phyloP scores from a whole-genome alignment of 2,797 vertebrate genomes.

The Ctenosaura bakeri region DNA sequence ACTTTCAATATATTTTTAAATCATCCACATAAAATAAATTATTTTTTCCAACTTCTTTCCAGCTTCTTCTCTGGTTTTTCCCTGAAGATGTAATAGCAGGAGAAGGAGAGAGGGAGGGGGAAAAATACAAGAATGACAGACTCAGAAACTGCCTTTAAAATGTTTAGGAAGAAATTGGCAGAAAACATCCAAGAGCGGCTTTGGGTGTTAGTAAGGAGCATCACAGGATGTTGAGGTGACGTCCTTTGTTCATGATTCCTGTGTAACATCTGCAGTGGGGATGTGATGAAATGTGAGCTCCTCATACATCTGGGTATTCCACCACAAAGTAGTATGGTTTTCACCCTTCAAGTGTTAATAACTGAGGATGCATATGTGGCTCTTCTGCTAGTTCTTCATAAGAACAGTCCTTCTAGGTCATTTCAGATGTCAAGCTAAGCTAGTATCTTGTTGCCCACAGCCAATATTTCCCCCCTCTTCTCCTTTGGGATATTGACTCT shows the following conservation, averaged over 20 bases:
- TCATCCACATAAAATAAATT: no score
- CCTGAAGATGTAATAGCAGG: neutral
- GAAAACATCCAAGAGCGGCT: neutral
- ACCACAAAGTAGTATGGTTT: neutral
- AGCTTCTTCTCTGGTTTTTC: no score
- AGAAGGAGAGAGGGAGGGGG: neutral
- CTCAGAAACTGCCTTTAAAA: neutral
- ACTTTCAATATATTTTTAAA: no score
- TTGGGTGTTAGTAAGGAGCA: neutral
- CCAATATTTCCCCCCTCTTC: neutral
- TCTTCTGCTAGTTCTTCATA: neutral
- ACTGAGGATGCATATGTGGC: neutral
- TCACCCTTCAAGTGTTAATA: neutral
- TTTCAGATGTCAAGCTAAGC: neutral
- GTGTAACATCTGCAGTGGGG: neutral
- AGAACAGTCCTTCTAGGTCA: neutral
- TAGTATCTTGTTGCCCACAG: neutral
- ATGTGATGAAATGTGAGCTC: neutral
- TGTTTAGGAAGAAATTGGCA: neutral
- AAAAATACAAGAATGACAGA: neutral
- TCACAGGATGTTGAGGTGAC: neutral
- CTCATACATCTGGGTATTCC: neutral
- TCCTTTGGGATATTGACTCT: neutral
- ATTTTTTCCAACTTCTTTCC: no score
- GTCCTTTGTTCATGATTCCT: neutral